phyloP scores from a whole-genome alignment of 2,888 invertebrate genomes.

The Apantesis nais region DNA sequence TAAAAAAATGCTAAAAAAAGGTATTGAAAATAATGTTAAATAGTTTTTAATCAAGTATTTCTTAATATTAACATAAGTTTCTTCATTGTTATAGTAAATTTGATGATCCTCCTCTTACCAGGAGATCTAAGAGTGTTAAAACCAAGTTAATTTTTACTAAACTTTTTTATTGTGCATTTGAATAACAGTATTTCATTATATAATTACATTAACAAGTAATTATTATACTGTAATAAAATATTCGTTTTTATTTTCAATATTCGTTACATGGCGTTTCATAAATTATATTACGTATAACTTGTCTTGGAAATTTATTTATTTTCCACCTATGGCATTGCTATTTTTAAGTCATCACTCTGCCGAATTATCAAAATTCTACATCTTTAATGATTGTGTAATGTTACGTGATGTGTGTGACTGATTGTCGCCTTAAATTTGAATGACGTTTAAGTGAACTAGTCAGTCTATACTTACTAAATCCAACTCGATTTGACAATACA shows the following conservation, averaged over 20 bases:
- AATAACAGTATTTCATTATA: not conserved
- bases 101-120: not conserved
- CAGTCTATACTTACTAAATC: not conserved
- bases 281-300: no score
- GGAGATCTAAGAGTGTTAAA: not conserved
- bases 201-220: no score
- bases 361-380: not conserved
- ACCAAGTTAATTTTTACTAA: not conserved
- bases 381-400: no score
- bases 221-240: no score
- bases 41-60: no score
- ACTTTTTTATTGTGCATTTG: not conserved
- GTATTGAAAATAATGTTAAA: no score
- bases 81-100: not conserved
- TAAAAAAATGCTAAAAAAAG: not conserved
- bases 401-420: no score
- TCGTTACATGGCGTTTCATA: no score
- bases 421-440: not conserved
- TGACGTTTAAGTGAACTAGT: not conserved
- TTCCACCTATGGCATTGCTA: no score
- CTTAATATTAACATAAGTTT: not conserved
- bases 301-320: no score
- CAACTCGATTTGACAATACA: not conserved
- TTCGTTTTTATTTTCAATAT: no score
- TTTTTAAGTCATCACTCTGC: no score